Conservation (phyloP, 2,113 vertebrate species). For the Cettia cetti region DNA sequence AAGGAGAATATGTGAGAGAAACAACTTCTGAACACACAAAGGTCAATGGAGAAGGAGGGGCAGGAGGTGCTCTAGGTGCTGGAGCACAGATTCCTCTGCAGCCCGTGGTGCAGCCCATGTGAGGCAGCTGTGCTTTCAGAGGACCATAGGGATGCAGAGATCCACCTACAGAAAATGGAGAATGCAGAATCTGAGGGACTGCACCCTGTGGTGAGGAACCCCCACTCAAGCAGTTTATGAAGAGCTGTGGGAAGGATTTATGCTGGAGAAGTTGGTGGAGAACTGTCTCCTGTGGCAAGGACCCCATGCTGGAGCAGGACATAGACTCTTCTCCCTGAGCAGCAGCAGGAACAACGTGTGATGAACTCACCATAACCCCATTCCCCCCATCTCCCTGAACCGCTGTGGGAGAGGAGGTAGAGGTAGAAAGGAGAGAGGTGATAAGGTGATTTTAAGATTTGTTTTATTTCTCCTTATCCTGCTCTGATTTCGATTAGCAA, state of each 20-base stretch:
- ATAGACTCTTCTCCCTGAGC: neutral
- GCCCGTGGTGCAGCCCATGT: neutral
- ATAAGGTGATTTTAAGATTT: neutral
- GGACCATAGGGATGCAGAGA: neutral
- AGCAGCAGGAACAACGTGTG: fast-evolving
- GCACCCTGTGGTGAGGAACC: neutral
- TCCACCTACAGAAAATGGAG: neutral
- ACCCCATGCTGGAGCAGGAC: fast-evolving
- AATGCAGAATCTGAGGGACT: neutral
- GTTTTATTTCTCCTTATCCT: neutral
- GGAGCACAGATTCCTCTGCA: neutral
- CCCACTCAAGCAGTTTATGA: neutral
- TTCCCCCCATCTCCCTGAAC: fast-evolving
- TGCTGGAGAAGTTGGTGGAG: neutral
- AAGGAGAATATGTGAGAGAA: neutral
- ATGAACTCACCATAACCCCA: too few species aligned
- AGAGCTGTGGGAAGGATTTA: neutral
- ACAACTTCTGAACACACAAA: neutral
- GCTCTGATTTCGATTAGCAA: neutral
- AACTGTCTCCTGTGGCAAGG: neutral
- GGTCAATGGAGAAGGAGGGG: neutral
- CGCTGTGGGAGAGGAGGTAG: neutral
- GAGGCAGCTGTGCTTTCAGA: neutral
- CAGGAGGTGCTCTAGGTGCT: neutral
- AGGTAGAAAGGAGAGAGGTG: neutral